phyloP scores from a whole-genome alignment of 2,797 vertebrate species.

The Propithecus perrieri region DNA sequence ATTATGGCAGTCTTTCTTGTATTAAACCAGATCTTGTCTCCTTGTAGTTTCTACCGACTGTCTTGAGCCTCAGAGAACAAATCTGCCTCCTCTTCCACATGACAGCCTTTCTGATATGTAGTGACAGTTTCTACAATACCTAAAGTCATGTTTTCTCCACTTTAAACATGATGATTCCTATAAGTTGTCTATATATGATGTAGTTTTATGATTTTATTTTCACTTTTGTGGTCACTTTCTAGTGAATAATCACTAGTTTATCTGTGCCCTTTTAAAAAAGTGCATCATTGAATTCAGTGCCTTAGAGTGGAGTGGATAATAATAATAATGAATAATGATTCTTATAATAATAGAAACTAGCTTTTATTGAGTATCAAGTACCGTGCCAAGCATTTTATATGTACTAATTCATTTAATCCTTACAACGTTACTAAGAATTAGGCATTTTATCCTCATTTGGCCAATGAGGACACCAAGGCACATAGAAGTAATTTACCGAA shows the following conservation, averaged over 20 bases:
- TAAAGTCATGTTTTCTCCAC: slow-evolving; percentile 22
- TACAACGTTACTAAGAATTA: background rate
- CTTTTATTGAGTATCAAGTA: background rate
- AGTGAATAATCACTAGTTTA: background rate
- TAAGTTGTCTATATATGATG: slow-evolving; percentile 26
- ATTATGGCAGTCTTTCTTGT: slow-evolving; percentile 4
- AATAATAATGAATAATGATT: background rate
- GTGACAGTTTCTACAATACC: slow-evolving; percentile 34
- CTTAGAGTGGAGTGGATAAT: background rate
- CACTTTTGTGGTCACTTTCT: background rate
- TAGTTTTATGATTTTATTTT: background rate
- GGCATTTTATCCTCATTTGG: background rate
- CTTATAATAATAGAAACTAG: background rate
- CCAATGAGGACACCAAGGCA: background rate
- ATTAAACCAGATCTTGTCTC: slow-evolving; percentile 37
- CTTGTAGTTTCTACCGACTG: slow-evolving; percentile 4
- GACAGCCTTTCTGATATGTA: slow-evolving; percentile 54
- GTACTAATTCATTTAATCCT: background rate
- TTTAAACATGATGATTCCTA: slow-evolving; percentile 4
- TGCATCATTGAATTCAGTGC: background rate
- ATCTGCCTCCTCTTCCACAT: slow-evolving; percentile 43
- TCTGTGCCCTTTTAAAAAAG: background rate
- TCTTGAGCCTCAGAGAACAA: slow-evolving; percentile 48
- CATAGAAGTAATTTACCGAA: background rate
- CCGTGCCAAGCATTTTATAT: background rate